Evolutionary conservation across 1,140 invertebrate species (phyloP).

Genomic region (Gonatopus flavifemur): DNA sequence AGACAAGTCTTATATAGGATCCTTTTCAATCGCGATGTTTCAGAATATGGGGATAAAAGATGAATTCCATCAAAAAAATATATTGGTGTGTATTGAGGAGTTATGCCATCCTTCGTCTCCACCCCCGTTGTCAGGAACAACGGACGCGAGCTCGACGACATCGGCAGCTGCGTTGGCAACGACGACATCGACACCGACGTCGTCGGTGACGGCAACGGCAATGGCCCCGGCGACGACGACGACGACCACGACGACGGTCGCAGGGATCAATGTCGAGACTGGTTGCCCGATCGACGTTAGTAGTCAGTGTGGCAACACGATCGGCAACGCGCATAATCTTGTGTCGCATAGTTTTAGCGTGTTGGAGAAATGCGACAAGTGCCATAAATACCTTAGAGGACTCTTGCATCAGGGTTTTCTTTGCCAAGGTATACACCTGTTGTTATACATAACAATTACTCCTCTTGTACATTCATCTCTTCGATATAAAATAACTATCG

Average conservation of each 20-base stretch:
- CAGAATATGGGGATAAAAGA: conserved; percentile 79
- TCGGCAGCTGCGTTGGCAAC: neutral
- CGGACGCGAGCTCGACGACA: neutral
- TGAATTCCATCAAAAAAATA: conserved; percentile 74
- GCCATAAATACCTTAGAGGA: conserved; percentile 73
- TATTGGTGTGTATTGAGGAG: conserved; percentile 73
- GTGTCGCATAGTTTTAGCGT: conserved; percentile 70
- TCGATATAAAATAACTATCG: neutral
- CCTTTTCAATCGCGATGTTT: too few species aligned
- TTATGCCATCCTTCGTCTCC: conserved; percentile 57
- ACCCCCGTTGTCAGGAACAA: conserved; percentile 28
- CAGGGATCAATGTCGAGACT: conserved; percentile 17
- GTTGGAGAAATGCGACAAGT: conserved; percentile 74
- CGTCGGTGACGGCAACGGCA: neutral
- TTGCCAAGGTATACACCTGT: conserved; percentile 74
- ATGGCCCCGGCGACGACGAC: neutral
- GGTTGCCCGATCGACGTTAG: conserved; percentile 25
- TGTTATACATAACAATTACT: neutral
- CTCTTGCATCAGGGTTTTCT: conserved; percentile 73
- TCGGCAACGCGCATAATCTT: conserved; percentile 56
- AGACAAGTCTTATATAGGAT: too few species aligned
- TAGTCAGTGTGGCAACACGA: conserved; percentile 19
- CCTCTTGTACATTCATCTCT: neutral
- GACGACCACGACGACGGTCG: conserved; percentile 17
- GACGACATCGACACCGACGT: neutral